These are phyloP conservation scores for Perizoma flavofasciatum DNA, from an alignment of 2,888 invertebrate genomes.

Conservation along the genomic window DNA sequence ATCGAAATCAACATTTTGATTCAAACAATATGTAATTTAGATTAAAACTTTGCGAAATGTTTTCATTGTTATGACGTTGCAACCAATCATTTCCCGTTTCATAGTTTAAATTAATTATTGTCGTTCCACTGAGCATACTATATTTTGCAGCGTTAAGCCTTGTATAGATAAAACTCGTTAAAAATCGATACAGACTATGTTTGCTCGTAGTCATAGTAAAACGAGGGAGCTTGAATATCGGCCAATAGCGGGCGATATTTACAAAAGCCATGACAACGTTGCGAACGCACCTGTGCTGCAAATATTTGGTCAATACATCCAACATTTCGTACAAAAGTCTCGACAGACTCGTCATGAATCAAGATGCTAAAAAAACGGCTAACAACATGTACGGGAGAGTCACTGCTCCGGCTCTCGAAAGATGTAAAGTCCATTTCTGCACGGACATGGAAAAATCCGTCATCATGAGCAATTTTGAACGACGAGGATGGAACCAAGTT, in stretches of 20 bases:
- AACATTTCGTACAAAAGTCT: conserved; percentile 39
- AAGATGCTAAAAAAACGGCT: conserved; percentile 62
- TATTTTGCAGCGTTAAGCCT: conserved; percentile 13
- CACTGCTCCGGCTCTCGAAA: conserved; percentile 67
- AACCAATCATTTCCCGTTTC: conserved; percentile 8
- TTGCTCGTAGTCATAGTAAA: conserved; percentile 72
- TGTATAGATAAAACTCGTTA: conserved; percentile 49
- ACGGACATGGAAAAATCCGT: conserved; percentile 65
- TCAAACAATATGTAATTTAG: conserved; percentile 1
- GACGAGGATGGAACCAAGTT: conserved; percentile 88
- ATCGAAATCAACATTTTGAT: conserved; percentile 7
- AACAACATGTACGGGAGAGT: conserved; percentile 77
- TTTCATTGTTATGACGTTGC: not conserved
- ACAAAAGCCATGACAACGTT: conserved; percentile 60
- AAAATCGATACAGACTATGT: conserved; percentile 66
- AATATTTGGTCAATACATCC: conserved; percentile 57
- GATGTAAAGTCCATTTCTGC: conserved; percentile 73
- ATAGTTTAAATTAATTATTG: conserved; percentile 4
- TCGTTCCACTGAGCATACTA: not conserved
- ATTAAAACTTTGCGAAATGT: not conserved
- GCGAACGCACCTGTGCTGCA: conserved; percentile 52
- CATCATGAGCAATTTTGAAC: conserved; percentile 62
- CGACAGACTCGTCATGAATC: conserved; percentile 53
- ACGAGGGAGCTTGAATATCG: conserved; percentile 57
- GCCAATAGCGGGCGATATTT: conserved; percentile 60